Evolutionary conservation across 1,140 invertebrate genomes (phyloP).

Genomic region (Capitella teleta): DNA sequence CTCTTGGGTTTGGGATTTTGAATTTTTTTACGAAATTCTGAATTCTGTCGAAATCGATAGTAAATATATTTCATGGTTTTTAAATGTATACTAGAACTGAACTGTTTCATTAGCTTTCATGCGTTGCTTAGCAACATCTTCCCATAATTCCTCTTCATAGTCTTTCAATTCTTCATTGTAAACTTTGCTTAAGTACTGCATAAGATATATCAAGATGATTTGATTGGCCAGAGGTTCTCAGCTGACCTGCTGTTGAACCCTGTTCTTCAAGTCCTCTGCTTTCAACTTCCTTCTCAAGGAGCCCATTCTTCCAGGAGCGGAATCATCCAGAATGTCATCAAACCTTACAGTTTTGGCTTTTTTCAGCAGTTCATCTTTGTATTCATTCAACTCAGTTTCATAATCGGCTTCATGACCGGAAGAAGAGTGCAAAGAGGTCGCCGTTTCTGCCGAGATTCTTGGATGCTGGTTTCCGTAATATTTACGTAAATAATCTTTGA

Average conservation of each 20-base stretch:
- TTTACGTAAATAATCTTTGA: not conserved
- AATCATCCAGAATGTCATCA: slow-evolving; percentile 16
- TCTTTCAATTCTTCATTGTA: slow-evolving; percentile 29
- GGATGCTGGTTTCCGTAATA: not conserved
- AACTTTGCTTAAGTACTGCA: slow-evolving; percentile 26
- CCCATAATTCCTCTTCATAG: slow-evolving; percentile 18
- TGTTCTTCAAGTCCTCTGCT: slow-evolving; percentile 5
- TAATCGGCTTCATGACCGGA: too few relatives aligned
- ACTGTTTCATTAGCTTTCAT: too few relatives aligned
- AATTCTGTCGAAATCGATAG: too few relatives aligned
- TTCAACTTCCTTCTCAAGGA: slow-evolving; percentile 6
- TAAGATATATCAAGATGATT: too few relatives aligned
- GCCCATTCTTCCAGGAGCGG: slow-evolving; percentile 5
- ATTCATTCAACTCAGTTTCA: slow-evolving; percentile 1
- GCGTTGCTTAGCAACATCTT: too few relatives aligned
- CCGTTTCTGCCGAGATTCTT: too few relatives aligned
- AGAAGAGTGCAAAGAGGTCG: too few relatives aligned
- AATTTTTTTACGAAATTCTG: too few relatives aligned
- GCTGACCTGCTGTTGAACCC: slow-evolving; percentile 7
- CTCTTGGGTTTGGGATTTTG: too few relatives aligned
- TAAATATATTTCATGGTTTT: too few relatives aligned
- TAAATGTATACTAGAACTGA: too few relatives aligned
- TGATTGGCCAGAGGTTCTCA: too few relatives aligned
- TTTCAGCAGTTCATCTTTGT: not conserved
- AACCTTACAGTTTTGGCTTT: slow-evolving; percentile 6